Base-by-base conservation (phyloP, 2,888 invertebrate species). In the Chrysina gloriosa region DNA sequence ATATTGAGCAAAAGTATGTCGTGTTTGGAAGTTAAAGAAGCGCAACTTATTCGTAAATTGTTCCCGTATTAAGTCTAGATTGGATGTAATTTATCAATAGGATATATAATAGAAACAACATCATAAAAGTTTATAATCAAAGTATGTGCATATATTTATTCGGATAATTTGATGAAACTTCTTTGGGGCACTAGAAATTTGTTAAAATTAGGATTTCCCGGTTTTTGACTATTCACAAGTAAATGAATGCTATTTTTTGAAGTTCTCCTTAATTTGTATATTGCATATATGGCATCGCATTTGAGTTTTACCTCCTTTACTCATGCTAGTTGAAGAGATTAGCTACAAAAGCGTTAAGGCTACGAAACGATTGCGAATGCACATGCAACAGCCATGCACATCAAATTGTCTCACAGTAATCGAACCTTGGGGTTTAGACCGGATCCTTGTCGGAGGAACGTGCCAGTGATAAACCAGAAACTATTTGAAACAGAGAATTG, bases 381-480 rank as follows among this genome's bases (percentile, higher is more conserved):
- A 61, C 67, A 67, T 67, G 58, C 67, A 67, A 65, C 23, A 54
- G 19, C 36, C 65, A 65, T 65, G 65, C 65, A 54, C 42, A 29
- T 50, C 39, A 58, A 58, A 19, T 25, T 39, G 11, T 42, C 42
- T 29, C 42, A 21, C 39, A 54, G 16, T 58, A 68, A 68, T 65
- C 50, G 65, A 87, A 92, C 92, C 90, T 89, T 95, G 52, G 95
- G 95, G 83, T 93, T 93, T 73, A 93, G 85, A 75, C 91, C 92
- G 73, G 92, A 92, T 80, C 93, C 94, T 84, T 94, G 94, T 71
- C 94, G 90, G 79, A 96, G 89, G 81, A 96, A 91, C 31, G 94
- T 94, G 47, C 95, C 95, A 9, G 94, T 93, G 81, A 93, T 93
- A 84, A 95, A 95, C 95, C 95, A 95, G 84, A 95, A 92, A 79